These are phyloP conservation scores for Tachina lurida DNA, from an alignment of 2,888 invertebrate species.

Conservation along the genomic window DNA sequence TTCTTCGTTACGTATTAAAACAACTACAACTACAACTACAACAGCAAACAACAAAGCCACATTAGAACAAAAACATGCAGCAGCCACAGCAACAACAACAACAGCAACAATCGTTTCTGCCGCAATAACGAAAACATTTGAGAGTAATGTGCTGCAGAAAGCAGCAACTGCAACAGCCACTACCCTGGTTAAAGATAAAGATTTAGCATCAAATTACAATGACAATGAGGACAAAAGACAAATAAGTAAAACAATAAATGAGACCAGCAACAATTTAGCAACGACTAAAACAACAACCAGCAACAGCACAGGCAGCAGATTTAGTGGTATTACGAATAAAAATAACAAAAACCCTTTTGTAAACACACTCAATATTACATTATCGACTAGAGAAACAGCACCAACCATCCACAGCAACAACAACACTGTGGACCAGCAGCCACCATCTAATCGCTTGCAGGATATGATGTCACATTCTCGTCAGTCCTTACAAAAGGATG, in stretches of 20 bases:
- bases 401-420: constrained; percentile 11
- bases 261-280: constrained; percentile 49
- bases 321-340: constrained; percentile 6
- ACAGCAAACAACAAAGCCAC: neutral
- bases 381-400: neutral
- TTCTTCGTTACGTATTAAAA: constrained; percentile 21
- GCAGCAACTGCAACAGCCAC: constrained; percentile 17
- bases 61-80: constrained; percentile 38
- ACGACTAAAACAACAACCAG: constrained; percentile 1
- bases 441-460: constrained; percentile 12
- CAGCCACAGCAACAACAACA: constrained; percentile 39
- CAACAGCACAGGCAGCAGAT: neutral
- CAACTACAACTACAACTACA: constrained; percentile 32
- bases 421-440: constrained; percentile 28
- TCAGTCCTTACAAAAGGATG: constrained; percentile 45
- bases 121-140: constrained; percentile 51
- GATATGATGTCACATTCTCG: constrained; percentile 28
- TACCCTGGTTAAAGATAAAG: constrained; percentile 59
- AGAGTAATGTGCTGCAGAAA: constrained; percentile 41
- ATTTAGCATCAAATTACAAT: constrained; percentile 70
- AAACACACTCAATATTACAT: constrained; percentile 47
- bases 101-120: constrained; percentile 38
- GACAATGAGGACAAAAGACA: constrained; percentile 62
- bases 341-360: constrained; percentile 40
- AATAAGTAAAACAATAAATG: constrained; percentile 52